Evolutionary conservation across 1,140 invertebrate species (phyloP).

Genomic region (Cotesia typhae): DNA sequence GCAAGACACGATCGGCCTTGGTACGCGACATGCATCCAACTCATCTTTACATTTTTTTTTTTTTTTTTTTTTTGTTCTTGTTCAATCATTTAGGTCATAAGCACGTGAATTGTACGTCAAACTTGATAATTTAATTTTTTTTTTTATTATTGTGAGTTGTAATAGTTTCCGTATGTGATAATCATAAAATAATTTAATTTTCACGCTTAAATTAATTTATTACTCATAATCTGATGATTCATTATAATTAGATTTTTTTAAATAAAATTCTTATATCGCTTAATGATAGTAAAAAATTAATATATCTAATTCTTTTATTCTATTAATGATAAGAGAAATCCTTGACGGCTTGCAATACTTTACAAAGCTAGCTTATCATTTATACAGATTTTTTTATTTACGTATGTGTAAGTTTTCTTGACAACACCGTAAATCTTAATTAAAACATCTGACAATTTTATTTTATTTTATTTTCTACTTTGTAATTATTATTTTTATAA

Average conservation of each 20-base stretch:
- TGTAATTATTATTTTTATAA: background rate
- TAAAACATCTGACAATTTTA: background rate
- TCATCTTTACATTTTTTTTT: background rate
- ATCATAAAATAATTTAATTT: background rate
- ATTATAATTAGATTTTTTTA: too few relatives aligned
- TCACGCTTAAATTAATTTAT: constrained; percentile 11
- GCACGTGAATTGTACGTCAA: constrained; percentile 17
- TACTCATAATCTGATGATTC: too few relatives aligned
- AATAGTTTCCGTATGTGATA: background rate
- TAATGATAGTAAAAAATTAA: too few relatives aligned
- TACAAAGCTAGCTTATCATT: too few relatives aligned
- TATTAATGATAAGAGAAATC: too few relatives aligned
- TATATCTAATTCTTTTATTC: too few relatives aligned
- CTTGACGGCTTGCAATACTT: too few relatives aligned
- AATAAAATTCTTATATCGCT: too few relatives aligned
- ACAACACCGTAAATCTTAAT: background rate
- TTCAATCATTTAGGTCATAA: constrained; percentile 33
- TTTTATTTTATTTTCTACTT: background rate
- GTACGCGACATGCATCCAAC: constrained; percentile 37
- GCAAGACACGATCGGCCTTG: constrained; percentile 39
- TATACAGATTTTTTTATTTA: too few relatives aligned
- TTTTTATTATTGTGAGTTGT: background rate
- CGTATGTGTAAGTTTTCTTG: too few relatives aligned
- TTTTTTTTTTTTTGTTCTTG: too few relatives aligned
- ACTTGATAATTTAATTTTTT: background rate